Evolutionary conservation across 2,797 vertebrate genomes (phyloP).

Genomic region (Halcyon chelicuti): DNA sequence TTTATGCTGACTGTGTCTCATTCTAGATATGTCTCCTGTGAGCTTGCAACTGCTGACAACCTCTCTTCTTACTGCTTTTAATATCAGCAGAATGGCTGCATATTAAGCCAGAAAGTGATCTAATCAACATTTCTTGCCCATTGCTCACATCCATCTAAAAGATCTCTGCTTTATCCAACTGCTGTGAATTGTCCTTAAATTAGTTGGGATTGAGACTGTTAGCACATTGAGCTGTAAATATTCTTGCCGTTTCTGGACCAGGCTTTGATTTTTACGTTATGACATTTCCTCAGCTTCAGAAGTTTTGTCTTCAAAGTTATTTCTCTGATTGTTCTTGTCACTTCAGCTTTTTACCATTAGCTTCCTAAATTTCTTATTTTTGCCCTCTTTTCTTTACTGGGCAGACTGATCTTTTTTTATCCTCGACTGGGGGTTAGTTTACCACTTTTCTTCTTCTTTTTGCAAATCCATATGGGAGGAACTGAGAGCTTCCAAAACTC

Average conservation of each 20-base stretch:
- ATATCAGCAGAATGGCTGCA: constrained; percentile 61
- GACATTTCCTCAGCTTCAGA: constrained; percentile 3
- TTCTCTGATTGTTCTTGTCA: not conserved
- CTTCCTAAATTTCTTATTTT: not conserved
- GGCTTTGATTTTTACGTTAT: constrained; percentile 30
- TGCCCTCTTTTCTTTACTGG: not conserved
- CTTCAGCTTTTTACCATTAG: not conserved
- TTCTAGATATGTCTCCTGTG: constrained; percentile 57
- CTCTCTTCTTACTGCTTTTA: constrained; percentile 49
- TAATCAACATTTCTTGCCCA: constrained; percentile 59
- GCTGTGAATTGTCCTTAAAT: constrained; percentile 46
- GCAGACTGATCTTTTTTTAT: not conserved
- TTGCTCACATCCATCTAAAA: constrained; percentile 51
- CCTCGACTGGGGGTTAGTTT: not conserved
- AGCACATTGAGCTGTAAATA: constrained; percentile 50
- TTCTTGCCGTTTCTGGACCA: constrained; percentile 3
- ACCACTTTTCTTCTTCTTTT: not conserved
- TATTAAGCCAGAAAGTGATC: constrained; percentile 64
- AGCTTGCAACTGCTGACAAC: constrained; percentile 36
- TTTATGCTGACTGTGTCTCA: constrained; percentile 40
- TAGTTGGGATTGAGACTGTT: constrained; percentile 32
- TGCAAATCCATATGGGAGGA: not conserved
- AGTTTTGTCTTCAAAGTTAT: constrained; percentile 39
- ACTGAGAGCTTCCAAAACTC: not conserved
- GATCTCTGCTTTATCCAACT: constrained; percentile 5